These are phyloP conservation scores for Phrixothrix hirtus DNA, from an alignment of 2,888 invertebrate genomes.

Conservation along the genomic window DNA sequence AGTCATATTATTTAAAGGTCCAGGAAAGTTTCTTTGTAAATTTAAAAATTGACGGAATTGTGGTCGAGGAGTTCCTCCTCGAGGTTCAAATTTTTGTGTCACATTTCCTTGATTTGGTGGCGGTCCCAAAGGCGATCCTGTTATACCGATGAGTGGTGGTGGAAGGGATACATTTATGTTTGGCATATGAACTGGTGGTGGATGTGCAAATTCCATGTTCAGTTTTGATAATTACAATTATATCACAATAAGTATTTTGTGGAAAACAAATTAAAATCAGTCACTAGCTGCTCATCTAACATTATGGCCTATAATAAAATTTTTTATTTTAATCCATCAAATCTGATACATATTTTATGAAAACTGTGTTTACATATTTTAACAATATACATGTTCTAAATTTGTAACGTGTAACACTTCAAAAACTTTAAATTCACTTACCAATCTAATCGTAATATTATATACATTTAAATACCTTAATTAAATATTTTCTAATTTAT, in stretches of 20 bases:
- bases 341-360: too few relatives aligned
- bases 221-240: background rate
- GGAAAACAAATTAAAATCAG: background rate
- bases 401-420: too few relatives aligned
- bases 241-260: background rate
- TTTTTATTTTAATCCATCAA: too few relatives aligned
- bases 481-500: too few relatives aligned
- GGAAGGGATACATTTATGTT: constrained; percentile 42
- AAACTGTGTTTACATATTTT: too few relatives aligned
- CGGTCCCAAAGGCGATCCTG: constrained; percentile 34
- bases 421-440: too few relatives aligned
- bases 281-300: background rate
- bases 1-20: constrained; percentile 65
- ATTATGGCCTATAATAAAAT: background rate
- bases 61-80: constrained; percentile 40
- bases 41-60: constrained; percentile 53
- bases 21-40: constrained; percentile 53
- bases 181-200: constrained; percentile 56
- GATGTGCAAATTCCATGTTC: constrained; percentile 52
- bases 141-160: constrained; percentile 40
- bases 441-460: background rate
- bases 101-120: constrained; percentile 11
- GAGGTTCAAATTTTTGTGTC: constrained; percentile 30
- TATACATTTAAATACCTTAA: background rate
- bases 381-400: too few relatives aligned